Evolutionary conservation across 2,797 vertebrate species (phyloP).

Genomic region (Tenualosa ilisha): DNA sequence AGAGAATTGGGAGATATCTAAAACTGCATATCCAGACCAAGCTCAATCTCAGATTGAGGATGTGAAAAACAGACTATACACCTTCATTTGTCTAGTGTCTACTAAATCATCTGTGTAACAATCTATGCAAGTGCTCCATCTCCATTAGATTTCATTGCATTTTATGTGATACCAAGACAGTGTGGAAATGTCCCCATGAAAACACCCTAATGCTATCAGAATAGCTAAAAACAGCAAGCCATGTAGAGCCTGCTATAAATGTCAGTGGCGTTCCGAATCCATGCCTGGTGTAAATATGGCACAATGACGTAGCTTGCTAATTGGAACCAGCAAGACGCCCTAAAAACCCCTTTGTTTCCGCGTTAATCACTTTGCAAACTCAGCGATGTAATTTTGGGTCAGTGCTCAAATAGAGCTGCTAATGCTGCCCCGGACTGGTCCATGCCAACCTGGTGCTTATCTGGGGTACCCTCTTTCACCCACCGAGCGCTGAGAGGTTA

Average conservation of each 20-base stretch:
- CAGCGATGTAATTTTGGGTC: conserved; percentile 64
- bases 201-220: background rate
- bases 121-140: background rate
- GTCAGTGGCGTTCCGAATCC: background rate
- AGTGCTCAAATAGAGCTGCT: conserved; percentile 58
- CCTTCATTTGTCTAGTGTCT: background rate
- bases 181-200: background rate
- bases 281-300: conserved; percentile 21
- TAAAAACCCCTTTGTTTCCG: conserved; percentile 54
- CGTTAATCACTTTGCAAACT: conserved; percentile 56
- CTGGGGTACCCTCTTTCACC: conserved; percentile 46
- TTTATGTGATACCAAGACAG: background rate
- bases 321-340: conserved; percentile 28
- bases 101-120: background rate
- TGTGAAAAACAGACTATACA: too few relatives aligned
- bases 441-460: conserved; percentile 56
- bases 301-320: conserved; percentile 26
- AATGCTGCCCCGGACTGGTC: conserved; percentile 41
- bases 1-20: too few relatives aligned
- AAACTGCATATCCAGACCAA: too few relatives aligned
- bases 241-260: conserved; percentile 17
- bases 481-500: conserved; percentile 45
- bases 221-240: background rate
- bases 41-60: too few relatives aligned
- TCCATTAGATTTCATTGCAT: background rate